phyloP scores from a whole-genome alignment of 2,113 vertebrate genomes.

The Varanus komodoensis region DNA sequence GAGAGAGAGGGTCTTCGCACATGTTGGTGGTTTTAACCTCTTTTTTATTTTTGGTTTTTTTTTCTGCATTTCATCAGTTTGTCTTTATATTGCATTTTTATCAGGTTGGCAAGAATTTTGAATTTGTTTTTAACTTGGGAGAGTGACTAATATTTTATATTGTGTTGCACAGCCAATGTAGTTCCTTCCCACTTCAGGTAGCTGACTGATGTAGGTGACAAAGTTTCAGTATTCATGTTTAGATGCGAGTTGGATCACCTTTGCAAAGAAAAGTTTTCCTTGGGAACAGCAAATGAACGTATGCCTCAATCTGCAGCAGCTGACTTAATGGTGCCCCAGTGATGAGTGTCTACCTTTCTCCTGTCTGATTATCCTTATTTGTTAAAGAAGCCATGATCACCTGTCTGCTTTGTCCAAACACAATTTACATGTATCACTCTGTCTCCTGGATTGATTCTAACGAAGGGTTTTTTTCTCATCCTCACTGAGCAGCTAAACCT shows the following conservation, averaged over 20 bases:
- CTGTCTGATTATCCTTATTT: not conserved
- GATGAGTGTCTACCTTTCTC: accelerated
- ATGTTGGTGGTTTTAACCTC: not conserved
- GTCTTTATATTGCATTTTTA: no score
- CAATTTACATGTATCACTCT: not conserved
- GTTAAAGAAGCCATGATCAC: accelerated
- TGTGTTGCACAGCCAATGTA: not conserved
- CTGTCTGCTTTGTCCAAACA: not conserved
- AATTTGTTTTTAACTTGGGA: not conserved
- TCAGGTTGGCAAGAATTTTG: not conserved
- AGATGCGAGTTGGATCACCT: not conserved
- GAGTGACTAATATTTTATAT: not conserved
- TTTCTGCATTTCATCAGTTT: not conserved
- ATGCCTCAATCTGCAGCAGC: not conserved
- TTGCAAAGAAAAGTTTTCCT: not conserved
- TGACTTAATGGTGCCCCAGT: not conserved
- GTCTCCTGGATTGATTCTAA: not conserved
- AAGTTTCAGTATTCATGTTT: not conserved
- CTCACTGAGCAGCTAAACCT: constrained; percentile 84
- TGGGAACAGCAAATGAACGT: not conserved
- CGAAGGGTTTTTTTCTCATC: not conserved
- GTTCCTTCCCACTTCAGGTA: not conserved
- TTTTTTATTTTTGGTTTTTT: not conserved
- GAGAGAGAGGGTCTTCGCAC: not conserved
- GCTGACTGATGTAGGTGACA: not conserved